These are phyloP conservation scores for Molossus alvarezi DNA, from an alignment of 2,797 vertebrate species.

Conservation along the genomic window DNA sequence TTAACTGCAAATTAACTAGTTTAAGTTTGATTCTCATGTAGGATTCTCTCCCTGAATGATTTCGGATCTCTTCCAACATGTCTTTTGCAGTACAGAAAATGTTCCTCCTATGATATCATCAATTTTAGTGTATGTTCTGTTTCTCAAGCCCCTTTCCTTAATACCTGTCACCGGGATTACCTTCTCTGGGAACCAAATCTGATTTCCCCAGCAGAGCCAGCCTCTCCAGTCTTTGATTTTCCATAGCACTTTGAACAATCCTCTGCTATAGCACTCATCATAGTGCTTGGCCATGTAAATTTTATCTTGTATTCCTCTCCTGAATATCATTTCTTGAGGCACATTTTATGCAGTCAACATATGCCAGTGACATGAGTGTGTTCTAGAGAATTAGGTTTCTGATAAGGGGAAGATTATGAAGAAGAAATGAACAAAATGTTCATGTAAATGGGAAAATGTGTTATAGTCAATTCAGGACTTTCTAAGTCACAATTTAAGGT, in stretches of 20 bases:
- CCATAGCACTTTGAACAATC: not conserved
- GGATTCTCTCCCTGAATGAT: not conserved
- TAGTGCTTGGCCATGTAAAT: not conserved
- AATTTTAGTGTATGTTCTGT: not conserved
- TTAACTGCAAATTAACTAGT: constrained; percentile 8
- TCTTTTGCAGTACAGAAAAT: constrained; percentile 33
- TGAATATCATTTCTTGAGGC: not conserved
- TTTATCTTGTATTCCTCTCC: not conserved
- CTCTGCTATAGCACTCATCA: not conserved
- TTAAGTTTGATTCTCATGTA: not conserved
- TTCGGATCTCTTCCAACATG: not conserved
- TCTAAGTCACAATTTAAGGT: constrained; percentile 35
- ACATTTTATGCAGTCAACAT: not conserved
- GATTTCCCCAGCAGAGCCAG: not conserved
- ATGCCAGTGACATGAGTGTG: not conserved
- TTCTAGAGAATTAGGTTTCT: not conserved
- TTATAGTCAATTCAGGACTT: not conserved
- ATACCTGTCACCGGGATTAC: not conserved
- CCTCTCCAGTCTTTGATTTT: not conserved
- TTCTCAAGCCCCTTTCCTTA: not conserved
- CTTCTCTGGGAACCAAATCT: not conserved
- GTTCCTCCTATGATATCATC: not conserved
- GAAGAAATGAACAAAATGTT: constrained; percentile 28
- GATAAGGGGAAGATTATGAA: not conserved
- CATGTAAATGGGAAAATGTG: not conserved